Conservation (phyloP, 1,140 invertebrate species). For the Rhagoletis zephyria region DNA sequence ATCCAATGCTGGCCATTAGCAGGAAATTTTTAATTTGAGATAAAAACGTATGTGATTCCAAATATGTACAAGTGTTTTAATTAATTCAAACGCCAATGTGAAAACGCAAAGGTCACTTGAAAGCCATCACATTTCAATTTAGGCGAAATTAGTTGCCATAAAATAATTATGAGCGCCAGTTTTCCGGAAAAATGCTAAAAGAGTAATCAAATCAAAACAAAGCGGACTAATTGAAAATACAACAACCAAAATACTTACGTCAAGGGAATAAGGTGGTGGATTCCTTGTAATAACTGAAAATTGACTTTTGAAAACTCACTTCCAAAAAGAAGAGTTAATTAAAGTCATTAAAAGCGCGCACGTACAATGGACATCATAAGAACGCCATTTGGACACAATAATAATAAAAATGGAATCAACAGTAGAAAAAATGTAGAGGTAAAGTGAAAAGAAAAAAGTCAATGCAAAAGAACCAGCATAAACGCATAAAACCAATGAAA, state of each 20-base stretch:
- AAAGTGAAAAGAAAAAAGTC: neutral
- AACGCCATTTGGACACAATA: slow-evolving; percentile 45
- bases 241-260: neutral
- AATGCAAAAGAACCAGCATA: neutral
- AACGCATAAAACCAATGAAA: slow-evolving; percentile 46
- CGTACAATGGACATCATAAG: slow-evolving; percentile 34
- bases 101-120: neutral
- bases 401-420: slow-evolving; percentile 26
- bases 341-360: slow-evolving; percentile 28
- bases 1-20: too few species aligned
- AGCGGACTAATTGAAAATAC: neutral
- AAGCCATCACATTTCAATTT: slow-evolving; percentile 8
- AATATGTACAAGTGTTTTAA: too few species aligned
- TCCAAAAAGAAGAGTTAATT: slow-evolving; percentile 25
- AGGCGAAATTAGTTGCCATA: slow-evolving; percentile 35
- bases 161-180: slow-evolving; percentile 14
- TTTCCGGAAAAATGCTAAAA: neutral
- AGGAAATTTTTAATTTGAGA: too few species aligned
- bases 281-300: neutral
- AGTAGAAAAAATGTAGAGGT: neutral
- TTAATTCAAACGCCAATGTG: neutral
- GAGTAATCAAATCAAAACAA: neutral
- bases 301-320: neutral
- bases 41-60: too few species aligned
- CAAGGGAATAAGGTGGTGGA: neutral